Conservation (phyloP, 92 coral and sea anemone species). For the Chrysogorgia sp. region DNA sequence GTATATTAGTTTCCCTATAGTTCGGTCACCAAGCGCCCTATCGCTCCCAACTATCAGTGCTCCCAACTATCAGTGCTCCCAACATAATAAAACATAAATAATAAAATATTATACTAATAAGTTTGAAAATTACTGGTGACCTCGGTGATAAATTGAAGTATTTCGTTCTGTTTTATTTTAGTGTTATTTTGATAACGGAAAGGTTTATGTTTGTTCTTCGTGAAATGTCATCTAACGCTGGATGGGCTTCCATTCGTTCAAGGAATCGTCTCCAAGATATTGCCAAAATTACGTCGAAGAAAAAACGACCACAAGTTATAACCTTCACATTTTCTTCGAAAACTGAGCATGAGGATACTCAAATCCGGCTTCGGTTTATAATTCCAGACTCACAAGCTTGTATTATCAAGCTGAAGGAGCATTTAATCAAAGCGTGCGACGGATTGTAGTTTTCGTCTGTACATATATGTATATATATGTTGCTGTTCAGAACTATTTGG, state of each 20-base stretch:
- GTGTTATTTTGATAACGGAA: conserved; percentile 87
- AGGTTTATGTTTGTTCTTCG: conserved; percentile 84
- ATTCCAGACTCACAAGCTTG: not conserved
- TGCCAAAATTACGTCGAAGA: conserved; percentile 87
- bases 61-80: no score
- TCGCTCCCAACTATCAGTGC: no score
- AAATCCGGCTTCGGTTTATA: conserved; percentile 55
- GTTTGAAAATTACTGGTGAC: no score
- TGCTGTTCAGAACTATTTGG: no score
- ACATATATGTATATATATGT: no score
- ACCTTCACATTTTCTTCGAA: conserved; percentile 65
- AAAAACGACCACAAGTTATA: conserved; percentile 88
- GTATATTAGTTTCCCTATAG: no score
- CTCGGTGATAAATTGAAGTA: no score
- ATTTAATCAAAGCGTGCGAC: not conserved
- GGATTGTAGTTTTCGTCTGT: not conserved
- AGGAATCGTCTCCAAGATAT: conserved; percentile 75
- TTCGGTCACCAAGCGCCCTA: no score
- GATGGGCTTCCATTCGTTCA: conserved; percentile 92
- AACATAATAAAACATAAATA: no score
- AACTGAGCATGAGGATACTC: conserved; percentile 8
- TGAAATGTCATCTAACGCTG: conserved; percentile 79
- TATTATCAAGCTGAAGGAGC: not conserved
- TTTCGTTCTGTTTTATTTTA: conserved; percentile 30
- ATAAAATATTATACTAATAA: no score